phyloP scores from a whole-genome alignment of 1,140 invertebrate genomes.

The Ganaspis sp. region DNA sequence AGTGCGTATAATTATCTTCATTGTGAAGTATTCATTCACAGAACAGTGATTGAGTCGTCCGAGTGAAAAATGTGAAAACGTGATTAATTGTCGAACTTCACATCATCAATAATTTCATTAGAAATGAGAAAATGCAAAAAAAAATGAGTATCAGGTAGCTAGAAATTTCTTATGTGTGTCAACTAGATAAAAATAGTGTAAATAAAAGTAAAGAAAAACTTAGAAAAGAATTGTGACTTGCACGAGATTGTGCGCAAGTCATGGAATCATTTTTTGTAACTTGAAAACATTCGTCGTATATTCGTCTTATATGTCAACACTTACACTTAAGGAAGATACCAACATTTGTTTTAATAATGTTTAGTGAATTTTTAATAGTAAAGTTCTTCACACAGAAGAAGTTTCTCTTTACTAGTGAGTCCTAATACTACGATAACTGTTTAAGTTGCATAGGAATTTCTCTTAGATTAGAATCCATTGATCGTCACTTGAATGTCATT shows the following conservation, averaged over 20 bases:
- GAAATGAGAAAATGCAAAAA: constrained; percentile 39
- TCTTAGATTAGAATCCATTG: neutral
- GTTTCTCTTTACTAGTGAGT: neutral
- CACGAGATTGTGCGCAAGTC: neutral
- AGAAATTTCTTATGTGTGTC: constrained; percentile 53
- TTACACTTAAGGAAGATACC: too few relatives aligned
- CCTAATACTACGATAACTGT: neutral
- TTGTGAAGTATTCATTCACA: neutral
- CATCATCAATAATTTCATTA: constrained; percentile 30
- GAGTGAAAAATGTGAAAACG: constrained; percentile 8
- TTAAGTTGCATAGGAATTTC: constrained; percentile 8
- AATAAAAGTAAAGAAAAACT: constrained; percentile 3
- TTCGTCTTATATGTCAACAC: neutral
- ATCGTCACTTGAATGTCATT: constrained; percentile 11
- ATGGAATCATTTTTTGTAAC: neutral
- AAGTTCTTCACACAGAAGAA: neutral
- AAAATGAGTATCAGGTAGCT: constrained; percentile 47
- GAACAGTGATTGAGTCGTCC: neutral
- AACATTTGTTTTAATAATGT: neutral
- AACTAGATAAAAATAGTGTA: constrained; percentile 41
- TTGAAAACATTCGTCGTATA: neutral
- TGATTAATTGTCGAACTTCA: neutral
- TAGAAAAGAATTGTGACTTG: neutral
- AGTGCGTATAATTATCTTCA: constrained; percentile 12
- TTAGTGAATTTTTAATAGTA: neutral